Evolutionary conservation across 2,797 vertebrate species (phyloP).

Genomic region (Tenualosa ilisha): DNA sequence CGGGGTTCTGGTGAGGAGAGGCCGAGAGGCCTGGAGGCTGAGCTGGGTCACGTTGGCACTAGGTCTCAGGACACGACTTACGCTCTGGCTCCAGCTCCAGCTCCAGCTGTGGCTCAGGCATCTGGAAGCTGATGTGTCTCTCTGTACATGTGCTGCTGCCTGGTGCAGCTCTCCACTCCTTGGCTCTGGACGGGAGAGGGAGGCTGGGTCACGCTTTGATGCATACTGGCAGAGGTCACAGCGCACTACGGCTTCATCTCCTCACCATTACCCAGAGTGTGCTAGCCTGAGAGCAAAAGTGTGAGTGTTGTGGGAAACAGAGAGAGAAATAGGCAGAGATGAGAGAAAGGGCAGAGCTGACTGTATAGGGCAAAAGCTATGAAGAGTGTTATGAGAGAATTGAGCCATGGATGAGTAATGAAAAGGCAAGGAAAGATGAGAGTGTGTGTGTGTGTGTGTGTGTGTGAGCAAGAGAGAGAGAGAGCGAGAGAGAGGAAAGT

Average conservation of each 20-base stretch:
- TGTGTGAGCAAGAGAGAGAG: no score
- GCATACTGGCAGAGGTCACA: slow-evolving; percentile 5
- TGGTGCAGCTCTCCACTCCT: slow-evolving; percentile 33
- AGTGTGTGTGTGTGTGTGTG: no score
- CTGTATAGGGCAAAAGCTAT: background rate
- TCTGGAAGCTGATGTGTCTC: slow-evolving; percentile 44
- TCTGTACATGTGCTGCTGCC: slow-evolving; percentile 38
- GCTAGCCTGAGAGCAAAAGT: slow-evolving; percentile 19
- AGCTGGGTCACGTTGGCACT: slow-evolving; percentile 9
- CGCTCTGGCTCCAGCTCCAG: no score
- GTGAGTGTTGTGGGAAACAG: background rate
- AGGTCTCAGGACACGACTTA: background rate
- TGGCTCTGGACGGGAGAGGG: background rate
- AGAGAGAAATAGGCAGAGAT: background rate
- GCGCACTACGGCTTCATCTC: background rate
- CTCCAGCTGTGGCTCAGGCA: slow-evolving; percentile 10
- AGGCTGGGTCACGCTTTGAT: slow-evolving; percentile 29
- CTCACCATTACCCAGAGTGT: background rate
- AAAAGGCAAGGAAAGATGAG: background rate
- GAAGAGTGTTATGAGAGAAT: background rate
- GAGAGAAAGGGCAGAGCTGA: background rate
- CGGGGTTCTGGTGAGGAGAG: background rate
- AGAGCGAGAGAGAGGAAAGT: background rate
- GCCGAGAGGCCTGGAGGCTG: slow-evolving; percentile 12
- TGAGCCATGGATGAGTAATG: background rate